These are phyloP conservation scores for Gasteruption jaculator DNA, from an alignment of 2,888 invertebrate genomes.

Conservation along the genomic window DNA sequence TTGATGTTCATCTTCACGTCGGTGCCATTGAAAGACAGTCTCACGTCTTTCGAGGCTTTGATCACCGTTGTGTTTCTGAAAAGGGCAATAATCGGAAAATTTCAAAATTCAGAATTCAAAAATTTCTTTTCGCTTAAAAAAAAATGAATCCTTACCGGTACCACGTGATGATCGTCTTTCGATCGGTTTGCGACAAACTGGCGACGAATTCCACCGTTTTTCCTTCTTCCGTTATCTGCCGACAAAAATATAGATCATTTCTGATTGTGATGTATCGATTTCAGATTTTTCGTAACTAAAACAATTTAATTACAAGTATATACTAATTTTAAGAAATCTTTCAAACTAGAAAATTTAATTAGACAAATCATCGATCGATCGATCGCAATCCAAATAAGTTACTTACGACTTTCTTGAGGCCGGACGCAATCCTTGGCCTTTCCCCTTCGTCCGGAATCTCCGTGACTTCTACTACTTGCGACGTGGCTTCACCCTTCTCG, in stretches of 20 bases:
- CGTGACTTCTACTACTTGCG: slow-evolving; percentile 81
- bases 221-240: slow-evolving; percentile 65
- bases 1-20: slow-evolving; percentile 75
- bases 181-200: slow-evolving; percentile 70
- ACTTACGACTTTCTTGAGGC: slow-evolving; percentile 71
- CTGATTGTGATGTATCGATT: no score
- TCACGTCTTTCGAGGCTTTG: slow-evolving; percentile 71
- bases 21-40: slow-evolving; percentile 79
- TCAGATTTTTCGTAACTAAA: no score
- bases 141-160: slow-evolving; percentile 62
- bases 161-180: slow-evolving; percentile 79
- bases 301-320: slow-evolving; percentile 10
- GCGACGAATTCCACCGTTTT: slow-evolving; percentile 77
- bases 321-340: no score
- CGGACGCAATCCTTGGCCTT: slow-evolving; percentile 76
- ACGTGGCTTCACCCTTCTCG: slow-evolving; percentile 88
- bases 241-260: no score
- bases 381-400: slow-evolving; percentile 7
- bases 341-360: not conserved
- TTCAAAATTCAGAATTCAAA: slow-evolving; percentile 2
- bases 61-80: slow-evolving; percentile 63
- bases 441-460: slow-evolving; percentile 77
- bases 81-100: not conserved
- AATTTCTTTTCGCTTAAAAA: not conserved
- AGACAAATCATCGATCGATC: not conserved